Base-by-base conservation (phyloP, 2,888 invertebrate species). In the Keiferia lycopersicella region DNA sequence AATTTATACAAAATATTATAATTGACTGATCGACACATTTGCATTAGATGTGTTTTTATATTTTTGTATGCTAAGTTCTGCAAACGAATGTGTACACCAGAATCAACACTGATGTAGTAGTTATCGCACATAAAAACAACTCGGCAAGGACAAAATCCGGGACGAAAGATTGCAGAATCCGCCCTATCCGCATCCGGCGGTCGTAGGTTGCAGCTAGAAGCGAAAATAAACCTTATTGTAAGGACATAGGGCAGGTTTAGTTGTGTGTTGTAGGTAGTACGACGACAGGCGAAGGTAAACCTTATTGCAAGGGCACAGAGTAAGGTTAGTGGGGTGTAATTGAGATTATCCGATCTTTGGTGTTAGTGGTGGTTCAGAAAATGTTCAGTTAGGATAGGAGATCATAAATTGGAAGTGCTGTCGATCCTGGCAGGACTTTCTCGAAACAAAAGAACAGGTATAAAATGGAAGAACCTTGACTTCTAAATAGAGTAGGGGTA, bases 101-200 rank as follows among this genome's bases (percentile, higher is more conserved):
- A 11, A 2, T 41, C 41, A 2, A 14, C n/a, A 41, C 26, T 26
- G 6, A 50, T 10, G 48, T 18, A 50, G 45, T 45, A 1, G 34
- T 34, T 34, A 50, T 51, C 51, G 4, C 11, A 20, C 51, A 20
- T 22, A 12, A 51, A n/a, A 22, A 12, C 48, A 18, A 22, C 22
- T 51, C 51, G 0, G 51, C 20, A 20, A 18, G 51, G 20, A 51
- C 51, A 10, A 22, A 51, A 51, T 51, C 51, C 51, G 11, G 22
- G 22, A 22, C 12, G 22, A 51, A 51, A 51, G 51, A 51, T 51
- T 51, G 51, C 51, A 22, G 12, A 51, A 51, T 20, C 51, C 50
- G 18, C 20, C 50, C 50, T 50, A 50, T 50, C 6, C 12, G 20
- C 51, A 11, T 51, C 51, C 51, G 51, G 51, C 22, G 48, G 18